Base-by-base conservation (phyloP, 1,140 invertebrate species). In the Macrocentrus cingulum region DNA sequence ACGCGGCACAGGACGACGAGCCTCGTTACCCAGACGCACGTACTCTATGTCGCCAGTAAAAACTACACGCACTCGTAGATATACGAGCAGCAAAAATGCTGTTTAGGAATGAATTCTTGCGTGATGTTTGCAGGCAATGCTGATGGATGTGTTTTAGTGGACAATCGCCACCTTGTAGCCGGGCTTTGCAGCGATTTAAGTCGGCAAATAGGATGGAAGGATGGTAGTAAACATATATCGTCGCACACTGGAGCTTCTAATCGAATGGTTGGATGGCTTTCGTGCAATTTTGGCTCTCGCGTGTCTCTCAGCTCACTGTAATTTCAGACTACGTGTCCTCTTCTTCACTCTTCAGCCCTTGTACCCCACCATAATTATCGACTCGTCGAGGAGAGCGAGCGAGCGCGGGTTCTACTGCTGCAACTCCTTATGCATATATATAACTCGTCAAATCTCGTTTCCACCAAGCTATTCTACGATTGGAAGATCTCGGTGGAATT, bases 21-120 rank as follows among this genome's bases (percentile, higher is more conserved):
- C 23, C 57, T 59, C 50, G 39, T 54, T 59, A 53, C 45, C 13
- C 11, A n/a, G 22, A 56, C 44, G 55, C 45, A 56, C 44, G 55
- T 49, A 56, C 55, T 16, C 22, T 46, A 46, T 15, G 16, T 36
- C 19, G 9, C 3, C 20, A 48, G 42, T 48, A 56, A 37, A 16
- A 29, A 13, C 2, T 32, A 6, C n/a, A 48, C 8, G 15, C 46
- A 50, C 13, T 34, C 15, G n/a, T n/a, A n/a, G n/a, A n/a, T n/a
- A 34, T 50, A 34, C 29, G 45, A 25, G 20, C 19, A 29, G 42
- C 11, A 19, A 4, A 7, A 44, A 19, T 41, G 42, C 1, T 20
- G 5, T 45, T 45, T 18, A 19, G n/a, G 22, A 20, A 20, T 45
- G 22, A 20, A 11, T 34, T 34, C 11, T 7, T 34, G 29, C 11